phyloP scores from a whole-genome alignment of 2,888 invertebrate genomes.

The Steinernema scapterisci region DNA sequence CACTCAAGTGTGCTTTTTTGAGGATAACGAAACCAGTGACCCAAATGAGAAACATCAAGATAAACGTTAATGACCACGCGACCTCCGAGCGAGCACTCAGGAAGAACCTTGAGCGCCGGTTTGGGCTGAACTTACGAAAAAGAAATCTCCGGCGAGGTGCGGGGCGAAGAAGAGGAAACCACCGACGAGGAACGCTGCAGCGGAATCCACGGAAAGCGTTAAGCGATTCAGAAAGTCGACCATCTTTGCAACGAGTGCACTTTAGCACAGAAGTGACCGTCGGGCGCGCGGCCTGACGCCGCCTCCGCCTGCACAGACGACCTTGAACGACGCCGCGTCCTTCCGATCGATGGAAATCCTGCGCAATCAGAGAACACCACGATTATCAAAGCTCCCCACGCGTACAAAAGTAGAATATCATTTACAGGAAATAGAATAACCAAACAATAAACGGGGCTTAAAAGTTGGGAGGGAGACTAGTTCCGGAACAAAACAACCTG shows the following conservation, averaged over 20 bases:
- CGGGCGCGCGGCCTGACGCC: slow-evolving; percentile 20
- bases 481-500: neutral
- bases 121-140: slow-evolving; percentile 54
- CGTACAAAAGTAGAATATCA: neutral
- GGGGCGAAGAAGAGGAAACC: slow-evolving; percentile 54
- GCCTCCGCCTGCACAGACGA: slow-evolving; percentile 5
- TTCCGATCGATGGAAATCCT: slow-evolving; percentile 28
- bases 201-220: slow-evolving; percentile 48
- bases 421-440: neutral
- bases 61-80: too few relatives aligned
- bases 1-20: too few relatives aligned
- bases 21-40: too few relatives aligned
- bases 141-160: slow-evolving; percentile 48
- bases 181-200: slow-evolving; percentile 46
- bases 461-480: slow-evolving; percentile 3
- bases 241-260: slow-evolving; percentile 17
- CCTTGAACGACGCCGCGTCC: slow-evolving; percentile 18
- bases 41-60: too few relatives aligned
- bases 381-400: neutral
- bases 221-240: slow-evolving; percentile 28
- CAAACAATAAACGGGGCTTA: slow-evolving; percentile 17
- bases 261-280: slow-evolving; percentile 30
- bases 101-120: too few relatives aligned
- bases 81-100: too few relatives aligned
- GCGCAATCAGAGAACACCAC: slow-evolving; percentile 18